phyloP scores from a whole-genome alignment of 2,797 vertebrate species.

The Acridotheres tristis region DNA sequence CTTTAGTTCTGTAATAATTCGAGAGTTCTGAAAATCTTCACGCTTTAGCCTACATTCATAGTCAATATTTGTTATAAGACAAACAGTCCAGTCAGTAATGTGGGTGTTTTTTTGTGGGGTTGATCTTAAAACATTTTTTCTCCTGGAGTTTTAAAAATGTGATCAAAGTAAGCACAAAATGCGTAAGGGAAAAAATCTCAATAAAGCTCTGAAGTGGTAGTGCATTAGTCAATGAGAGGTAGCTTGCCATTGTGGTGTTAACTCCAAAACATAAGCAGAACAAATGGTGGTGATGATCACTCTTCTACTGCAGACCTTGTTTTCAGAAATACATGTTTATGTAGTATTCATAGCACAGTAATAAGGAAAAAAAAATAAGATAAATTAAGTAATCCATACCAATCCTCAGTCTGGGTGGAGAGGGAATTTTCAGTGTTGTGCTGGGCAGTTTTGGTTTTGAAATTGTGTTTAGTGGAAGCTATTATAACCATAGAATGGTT shows the following conservation, averaged over 20 bases:
- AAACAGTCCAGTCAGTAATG: not conserved
- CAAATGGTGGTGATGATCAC: not conserved
- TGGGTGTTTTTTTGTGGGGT: not conserved
- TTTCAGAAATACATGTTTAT: not conserved
- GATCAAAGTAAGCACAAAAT: not conserved
- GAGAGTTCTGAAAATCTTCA: not conserved
- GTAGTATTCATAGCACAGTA: not conserved
- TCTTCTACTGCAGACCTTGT: not conserved
- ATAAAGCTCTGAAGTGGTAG: not conserved
- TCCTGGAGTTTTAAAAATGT: not conserved
- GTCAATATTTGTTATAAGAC: not conserved
- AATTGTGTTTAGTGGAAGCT: not conserved
- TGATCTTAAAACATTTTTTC: not conserved
- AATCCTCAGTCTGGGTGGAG: not conserved
- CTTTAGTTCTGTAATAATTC: not conserved
- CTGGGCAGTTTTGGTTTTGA: not conserved
- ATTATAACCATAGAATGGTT: not conserved
- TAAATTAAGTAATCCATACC: not conserved
- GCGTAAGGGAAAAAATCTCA: not conserved
- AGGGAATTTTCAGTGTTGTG: not conserved
- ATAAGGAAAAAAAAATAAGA: not conserved
- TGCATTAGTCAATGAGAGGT: not conserved
- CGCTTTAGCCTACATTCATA: not conserved
- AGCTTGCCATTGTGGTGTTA: not conserved
- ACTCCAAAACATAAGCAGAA: not conserved